Evolutionary conservation across 2,888 invertebrate species (phyloP).

Genomic region (Pollenia labialis): DNA sequence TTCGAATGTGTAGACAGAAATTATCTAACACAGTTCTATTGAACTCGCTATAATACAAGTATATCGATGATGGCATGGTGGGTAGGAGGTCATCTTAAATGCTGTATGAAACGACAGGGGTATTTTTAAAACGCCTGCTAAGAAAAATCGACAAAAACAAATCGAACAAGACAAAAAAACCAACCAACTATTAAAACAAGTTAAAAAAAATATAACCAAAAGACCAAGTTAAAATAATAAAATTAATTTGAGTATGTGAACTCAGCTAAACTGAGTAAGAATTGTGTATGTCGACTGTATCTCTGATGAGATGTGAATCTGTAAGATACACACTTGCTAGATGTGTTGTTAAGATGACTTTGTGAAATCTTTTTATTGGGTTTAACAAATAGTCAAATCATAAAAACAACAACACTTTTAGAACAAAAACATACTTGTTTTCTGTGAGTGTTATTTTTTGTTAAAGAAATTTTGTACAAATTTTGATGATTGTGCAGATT

Average conservation of each 20-base stretch:
- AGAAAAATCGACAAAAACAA: conserved; percentile 39
- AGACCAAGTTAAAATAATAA: conserved; percentile 47
- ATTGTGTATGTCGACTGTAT: conserved; percentile 3
- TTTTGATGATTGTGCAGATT: conserved; percentile 55
- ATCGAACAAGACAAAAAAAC: not conserved
- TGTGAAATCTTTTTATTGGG: conserved; percentile 42
- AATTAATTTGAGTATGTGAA: conserved; percentile 51
- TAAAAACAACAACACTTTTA: conserved; percentile 56
- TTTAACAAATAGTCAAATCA: conserved; percentile 65
- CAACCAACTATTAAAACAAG: no score
- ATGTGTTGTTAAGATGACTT: conserved; percentile 62
- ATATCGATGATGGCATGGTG: not conserved
- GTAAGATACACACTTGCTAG: conserved; percentile 49
- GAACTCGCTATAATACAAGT: not conserved
- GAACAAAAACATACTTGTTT: conserved; percentile 29
- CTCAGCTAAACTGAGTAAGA: conserved; percentile 16
- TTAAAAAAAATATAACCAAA: conserved; percentile 19
- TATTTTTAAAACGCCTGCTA: conserved; percentile 62
- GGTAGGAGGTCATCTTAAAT: conserved; percentile 49
- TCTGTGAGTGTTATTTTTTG: not conserved
- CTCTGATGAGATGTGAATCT: conserved; percentile 42
- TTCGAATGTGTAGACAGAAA: not conserved
- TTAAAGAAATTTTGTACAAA: conserved; percentile 37
- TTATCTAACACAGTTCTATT: not conserved
- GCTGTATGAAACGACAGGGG: not conserved